phyloP scores from a whole-genome alignment of 2,888 invertebrate genomes.

The Tyria jacobaeae region DNA sequence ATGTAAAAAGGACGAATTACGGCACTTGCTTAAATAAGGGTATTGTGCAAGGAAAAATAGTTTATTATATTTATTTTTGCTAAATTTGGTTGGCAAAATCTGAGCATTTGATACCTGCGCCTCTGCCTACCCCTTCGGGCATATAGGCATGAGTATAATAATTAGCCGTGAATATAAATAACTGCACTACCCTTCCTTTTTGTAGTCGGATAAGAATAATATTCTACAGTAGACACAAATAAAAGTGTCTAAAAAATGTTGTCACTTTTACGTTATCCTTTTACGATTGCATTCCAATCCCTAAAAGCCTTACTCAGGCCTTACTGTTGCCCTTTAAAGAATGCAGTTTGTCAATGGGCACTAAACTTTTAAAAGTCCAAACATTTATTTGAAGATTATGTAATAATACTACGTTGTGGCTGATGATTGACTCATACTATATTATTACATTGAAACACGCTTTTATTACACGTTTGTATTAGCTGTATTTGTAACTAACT shows the following conservation, averaged over 20 bases:
- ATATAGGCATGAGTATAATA: too few species aligned
- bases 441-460: not conserved
- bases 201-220: not conserved
- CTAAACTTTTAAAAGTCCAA: not conserved
- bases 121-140: too few species aligned
- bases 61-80: too few species aligned
- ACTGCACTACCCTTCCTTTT: too few species aligned
- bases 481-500: too few species aligned
- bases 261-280: constrained; percentile 10
- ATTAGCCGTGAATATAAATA: too few species aligned
- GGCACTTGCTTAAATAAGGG: too few species aligned
- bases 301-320: not conserved
- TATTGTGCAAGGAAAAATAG: too few species aligned
- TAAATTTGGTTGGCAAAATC: too few species aligned
- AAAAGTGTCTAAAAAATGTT: constrained; percentile 12
- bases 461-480: too few species aligned
- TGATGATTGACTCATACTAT: not conserved
- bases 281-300: constrained; percentile 6
- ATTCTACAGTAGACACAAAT: not conserved
- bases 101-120: too few species aligned
- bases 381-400: not conserved
- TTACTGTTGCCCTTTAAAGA: constrained; percentile 2
- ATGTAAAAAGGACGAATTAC: too few species aligned
- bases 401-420: not conserved
- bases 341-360: constrained; percentile 8